These are phyloP conservation scores for Gerris lacustris DNA, from an alignment of 2,888 invertebrate genomes.

Conservation along the genomic window DNA sequence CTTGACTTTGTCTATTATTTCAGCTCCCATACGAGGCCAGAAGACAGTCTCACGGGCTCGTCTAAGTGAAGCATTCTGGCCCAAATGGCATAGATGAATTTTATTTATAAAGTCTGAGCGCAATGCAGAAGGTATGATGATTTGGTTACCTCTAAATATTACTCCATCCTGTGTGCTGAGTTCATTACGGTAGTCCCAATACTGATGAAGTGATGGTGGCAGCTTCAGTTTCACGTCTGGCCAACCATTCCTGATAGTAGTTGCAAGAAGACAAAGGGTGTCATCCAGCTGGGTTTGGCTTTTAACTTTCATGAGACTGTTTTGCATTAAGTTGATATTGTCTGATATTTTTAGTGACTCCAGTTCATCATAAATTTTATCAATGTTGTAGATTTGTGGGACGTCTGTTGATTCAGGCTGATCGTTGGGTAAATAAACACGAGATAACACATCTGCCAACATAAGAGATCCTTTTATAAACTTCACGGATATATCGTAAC, in stretches of 20 bases:
- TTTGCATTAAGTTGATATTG: conserved; percentile 9
- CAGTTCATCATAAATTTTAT: no score
- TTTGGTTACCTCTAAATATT: conserved; percentile 10
- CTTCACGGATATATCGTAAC: no score
- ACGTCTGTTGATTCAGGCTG: no score
- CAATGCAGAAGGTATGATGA: conserved; percentile 4
- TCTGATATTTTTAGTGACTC: background rate
- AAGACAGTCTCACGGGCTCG: no score
- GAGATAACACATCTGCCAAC: no score
- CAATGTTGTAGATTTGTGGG: no score
- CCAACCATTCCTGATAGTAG: conserved; percentile 10
- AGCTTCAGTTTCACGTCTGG: conserved; percentile 2
- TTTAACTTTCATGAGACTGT: conserved; percentile 10
- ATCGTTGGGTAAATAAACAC: no score
- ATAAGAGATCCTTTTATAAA: no score
- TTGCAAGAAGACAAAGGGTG: background rate
- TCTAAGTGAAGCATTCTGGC: no score
- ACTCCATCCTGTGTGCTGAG: conserved; percentile 13
- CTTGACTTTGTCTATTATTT: conserved; percentile 1
- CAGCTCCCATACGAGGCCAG: no score
- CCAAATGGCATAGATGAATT: conserved; percentile 14
- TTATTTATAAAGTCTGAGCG: conserved; percentile 8
- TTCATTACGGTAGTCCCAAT: conserved; percentile 7
- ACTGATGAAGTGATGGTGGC: background rate
- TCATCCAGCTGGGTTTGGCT: background rate